A percentile compares a stretch with the other conserved stretches of the same genome.
Evolutionary conservation across 2,797 vertebrate species (phyloP).

Genomic region (Pseudopleuronectes americanus): DNA sequence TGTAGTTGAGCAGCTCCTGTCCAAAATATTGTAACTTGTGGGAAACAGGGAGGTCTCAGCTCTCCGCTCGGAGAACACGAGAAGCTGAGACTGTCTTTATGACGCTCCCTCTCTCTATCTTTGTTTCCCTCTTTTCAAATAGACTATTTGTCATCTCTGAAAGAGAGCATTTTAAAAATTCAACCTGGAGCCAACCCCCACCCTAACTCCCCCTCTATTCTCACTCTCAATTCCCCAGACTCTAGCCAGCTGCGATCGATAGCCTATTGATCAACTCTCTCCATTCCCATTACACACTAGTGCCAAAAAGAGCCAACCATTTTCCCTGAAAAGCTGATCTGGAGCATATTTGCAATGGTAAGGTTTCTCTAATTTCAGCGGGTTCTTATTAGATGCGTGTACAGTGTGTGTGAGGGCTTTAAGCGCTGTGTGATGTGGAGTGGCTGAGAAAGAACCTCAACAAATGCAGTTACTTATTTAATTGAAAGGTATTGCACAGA

Average conservation of each 20-base stretch:
- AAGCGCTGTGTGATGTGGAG: conserved; percentile 34
- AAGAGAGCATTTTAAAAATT: conserved; percentile 87
- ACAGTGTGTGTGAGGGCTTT: conserved; percentile 45
- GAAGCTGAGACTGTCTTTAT: conserved; percentile 55
- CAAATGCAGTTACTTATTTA: conserved; percentile 57
- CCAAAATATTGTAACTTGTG: conserved; percentile 75
- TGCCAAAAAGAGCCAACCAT: conserved; percentile 84
- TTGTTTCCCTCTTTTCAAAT: conserved; percentile 79
- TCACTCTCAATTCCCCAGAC: conserved; percentile 87
- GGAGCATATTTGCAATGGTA: conserved; percentile 79
- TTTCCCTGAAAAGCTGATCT: conserved; percentile 82
- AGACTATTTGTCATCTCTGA: conserved; percentile 85
- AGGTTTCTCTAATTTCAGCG: conserved; percentile 78
- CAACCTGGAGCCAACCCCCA: conserved; percentile 84
- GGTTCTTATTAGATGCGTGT: conserved; percentile 70
- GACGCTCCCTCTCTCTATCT: conserved; percentile 53
- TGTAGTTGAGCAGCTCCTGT: conserved; percentile 71
- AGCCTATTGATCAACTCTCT: conserved; percentile 88
- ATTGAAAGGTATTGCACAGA: conserved; percentile 63
- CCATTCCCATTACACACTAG: conserved; percentile 87
- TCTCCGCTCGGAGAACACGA: conserved; percentile 60
- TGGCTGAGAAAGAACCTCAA: conserved; percentile 34
- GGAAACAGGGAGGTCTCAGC: conserved; percentile 69
- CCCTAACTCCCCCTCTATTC: conserved; percentile 79
- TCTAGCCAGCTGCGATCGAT: conserved; percentile 86